Evolutionary conservation across 2,888 invertebrate species (phyloP).

Genomic region (Drosophila prostipennis): DNA sequence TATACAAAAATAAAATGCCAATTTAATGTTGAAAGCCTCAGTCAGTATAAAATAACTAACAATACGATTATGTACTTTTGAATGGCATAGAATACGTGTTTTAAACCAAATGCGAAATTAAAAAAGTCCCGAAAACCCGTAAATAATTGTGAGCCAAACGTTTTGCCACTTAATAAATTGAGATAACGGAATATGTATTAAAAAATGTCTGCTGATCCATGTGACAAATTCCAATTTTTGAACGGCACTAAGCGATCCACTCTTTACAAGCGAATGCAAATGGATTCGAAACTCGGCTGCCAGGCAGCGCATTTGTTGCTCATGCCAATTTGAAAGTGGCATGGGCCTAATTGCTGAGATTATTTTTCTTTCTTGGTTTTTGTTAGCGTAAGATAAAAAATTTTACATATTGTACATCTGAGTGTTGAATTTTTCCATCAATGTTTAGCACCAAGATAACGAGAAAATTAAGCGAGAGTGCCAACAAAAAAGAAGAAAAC

Average conservation of each 20-base stretch:
- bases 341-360: constrained; percentile 4
- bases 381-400: constrained; percentile 47
- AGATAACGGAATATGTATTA: constrained; percentile 21
- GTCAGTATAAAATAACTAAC: constrained; percentile 56
- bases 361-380: constrained; percentile 40
- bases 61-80: constrained; percentile 24
- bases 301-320: constrained; percentile 56
- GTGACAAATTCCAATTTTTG: constrained; percentile 37
- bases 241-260: constrained; percentile 28
- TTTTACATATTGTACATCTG: constrained; percentile 68
- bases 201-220: constrained; percentile 53
- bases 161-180: constrained; percentile 55
- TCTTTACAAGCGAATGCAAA: constrained; percentile 34
- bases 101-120: constrained; percentile 4
- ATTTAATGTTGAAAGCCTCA: constrained; percentile 68
- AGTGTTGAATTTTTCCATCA: constrained; percentile 71
- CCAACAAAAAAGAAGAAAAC: constrained; percentile 14
- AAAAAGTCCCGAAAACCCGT: constrained; percentile 6
- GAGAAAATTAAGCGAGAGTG: constrained; percentile 26
- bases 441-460: constrained; percentile 57
- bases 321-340: background rate
- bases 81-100: constrained; percentile 7
- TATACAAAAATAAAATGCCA: constrained; percentile 29
- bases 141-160: constrained; percentile 52
- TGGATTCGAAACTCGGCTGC: constrained; percentile 49